phyloP scores from a whole-genome alignment of 2,113 vertebrate genomes.

The Bufo bufo region DNA sequence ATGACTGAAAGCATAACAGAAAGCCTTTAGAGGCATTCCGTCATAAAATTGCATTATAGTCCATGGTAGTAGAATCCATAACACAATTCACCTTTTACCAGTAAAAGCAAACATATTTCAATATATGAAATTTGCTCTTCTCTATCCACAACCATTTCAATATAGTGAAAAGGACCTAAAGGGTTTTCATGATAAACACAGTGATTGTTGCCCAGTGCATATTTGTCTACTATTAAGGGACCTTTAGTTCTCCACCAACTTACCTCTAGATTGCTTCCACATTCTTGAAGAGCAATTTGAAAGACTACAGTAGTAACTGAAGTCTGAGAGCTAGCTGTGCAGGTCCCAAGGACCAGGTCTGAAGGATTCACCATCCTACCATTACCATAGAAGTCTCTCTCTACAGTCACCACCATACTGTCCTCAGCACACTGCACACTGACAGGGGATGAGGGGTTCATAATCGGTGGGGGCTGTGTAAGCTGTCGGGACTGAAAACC shows the following conservation, averaged over 20 bases:
- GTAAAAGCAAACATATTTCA: too few species aligned
- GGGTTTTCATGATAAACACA: background rate
- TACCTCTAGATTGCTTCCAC: slow-evolving; percentile 16
- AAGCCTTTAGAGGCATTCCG: too few species aligned
- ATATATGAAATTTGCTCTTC: too few species aligned
- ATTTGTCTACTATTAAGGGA: too few species aligned
- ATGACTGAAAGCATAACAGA: too few species aligned
- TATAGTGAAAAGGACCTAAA: too few species aligned
- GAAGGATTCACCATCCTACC: slow-evolving; percentile 19
- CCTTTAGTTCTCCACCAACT: background rate
- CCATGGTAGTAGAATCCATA: too few species aligned
- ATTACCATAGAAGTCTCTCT: slow-evolving; percentile 26
- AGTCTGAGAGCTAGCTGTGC: background rate
- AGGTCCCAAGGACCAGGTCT: slow-evolving; percentile 21
- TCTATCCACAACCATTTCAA: too few species aligned
- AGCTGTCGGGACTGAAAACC: background rate
- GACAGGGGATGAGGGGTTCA: background rate
- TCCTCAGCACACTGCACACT: slow-evolving; percentile 14
- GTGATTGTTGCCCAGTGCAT: too few species aligned
- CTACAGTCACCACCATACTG: slow-evolving; percentile 12
- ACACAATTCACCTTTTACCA: too few species aligned
- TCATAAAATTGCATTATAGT: too few species aligned
- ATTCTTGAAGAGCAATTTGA: slow-evolving; percentile 1
- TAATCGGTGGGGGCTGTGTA: too few species aligned
- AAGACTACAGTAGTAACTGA: background rate